Evolutionary conservation across 2,888 invertebrate genomes (phyloP).

Genomic region (Clanis bilineata): DNA sequence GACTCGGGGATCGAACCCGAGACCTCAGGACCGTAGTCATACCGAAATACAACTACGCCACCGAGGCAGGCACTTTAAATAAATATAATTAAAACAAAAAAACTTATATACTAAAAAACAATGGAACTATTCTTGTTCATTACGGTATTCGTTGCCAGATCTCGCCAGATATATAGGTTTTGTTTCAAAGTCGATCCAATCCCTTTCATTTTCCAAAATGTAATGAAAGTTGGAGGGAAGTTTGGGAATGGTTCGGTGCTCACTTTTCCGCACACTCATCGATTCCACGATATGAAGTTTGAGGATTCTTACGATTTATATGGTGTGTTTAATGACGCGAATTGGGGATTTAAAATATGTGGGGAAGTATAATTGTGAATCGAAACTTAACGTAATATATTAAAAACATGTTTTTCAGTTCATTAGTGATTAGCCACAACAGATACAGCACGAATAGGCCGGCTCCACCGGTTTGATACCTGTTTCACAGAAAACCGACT

Average conservation of each 20-base stretch:
- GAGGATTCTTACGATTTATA: constrained; percentile 29
- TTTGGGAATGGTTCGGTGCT: constrained; percentile 30
- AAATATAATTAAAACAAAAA: constrained; percentile 31
- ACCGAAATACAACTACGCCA: too few relatives aligned
- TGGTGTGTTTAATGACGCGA: not conserved
- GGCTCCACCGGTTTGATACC: too few relatives aligned
- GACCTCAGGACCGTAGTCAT: too few relatives aligned
- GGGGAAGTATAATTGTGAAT: too few relatives aligned
- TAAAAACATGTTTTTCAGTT: too few relatives aligned
- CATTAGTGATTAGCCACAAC: too few relatives aligned
- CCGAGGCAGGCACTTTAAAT: too few relatives aligned
- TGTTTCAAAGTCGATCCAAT: constrained; percentile 57
- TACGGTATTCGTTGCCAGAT: constrained; percentile 27
- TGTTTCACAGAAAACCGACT: too few relatives aligned
- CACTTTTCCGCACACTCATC: constrained; percentile 35
- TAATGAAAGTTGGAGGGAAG: constrained; percentile 34
- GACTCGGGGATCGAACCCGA: too few relatives aligned
- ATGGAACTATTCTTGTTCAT: constrained; percentile 13
- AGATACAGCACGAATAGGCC: too few relatives aligned
- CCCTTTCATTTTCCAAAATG: constrained; percentile 48
- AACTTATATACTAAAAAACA: constrained; percentile 3
- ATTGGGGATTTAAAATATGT: too few relatives aligned
- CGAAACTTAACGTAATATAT: not conserved
- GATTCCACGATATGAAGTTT: constrained; percentile 37
- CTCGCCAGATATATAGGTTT: constrained; percentile 63